Evolutionary conservation across 2,113 vertebrate genomes (phyloP).

Genomic region (Phasianus colchicus): DNA sequence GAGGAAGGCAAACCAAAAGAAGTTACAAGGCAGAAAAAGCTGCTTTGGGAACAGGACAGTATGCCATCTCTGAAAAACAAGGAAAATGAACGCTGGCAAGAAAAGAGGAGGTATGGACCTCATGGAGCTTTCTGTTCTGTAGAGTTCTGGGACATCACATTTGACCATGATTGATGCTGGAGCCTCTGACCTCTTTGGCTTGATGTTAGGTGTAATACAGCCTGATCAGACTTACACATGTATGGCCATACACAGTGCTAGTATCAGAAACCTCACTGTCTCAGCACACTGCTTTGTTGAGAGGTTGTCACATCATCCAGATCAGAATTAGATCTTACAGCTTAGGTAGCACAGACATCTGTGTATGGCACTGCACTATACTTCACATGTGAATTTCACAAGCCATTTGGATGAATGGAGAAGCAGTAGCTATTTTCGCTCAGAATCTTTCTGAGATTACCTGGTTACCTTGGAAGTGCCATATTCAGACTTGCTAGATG

Average conservation of each 20-base stretch:
- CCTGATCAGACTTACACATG: fast-evolving
- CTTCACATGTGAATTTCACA: neutral
- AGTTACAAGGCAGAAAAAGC: constrained; percentile 71
- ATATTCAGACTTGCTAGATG: neutral
- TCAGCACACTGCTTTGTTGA: neutral
- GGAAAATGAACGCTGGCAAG: constrained; percentile 47
- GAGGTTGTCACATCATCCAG: neutral
- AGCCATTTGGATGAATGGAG: neutral
- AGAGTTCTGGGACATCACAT: neutral
- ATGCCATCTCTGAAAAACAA: constrained; percentile 36
- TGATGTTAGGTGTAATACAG: neutral
- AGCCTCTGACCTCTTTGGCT: neutral
- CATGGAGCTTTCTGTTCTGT: neutral
- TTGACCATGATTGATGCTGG: neutral
- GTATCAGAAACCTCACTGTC: neutral
- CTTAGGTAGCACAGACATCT: neutral
- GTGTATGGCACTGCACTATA: neutral
- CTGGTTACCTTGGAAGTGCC: neutral
- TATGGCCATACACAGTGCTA: neutral
- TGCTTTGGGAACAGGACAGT: constrained; percentile 44
- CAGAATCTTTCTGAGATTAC: neutral
- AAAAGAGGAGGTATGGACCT: constrained; percentile 62
- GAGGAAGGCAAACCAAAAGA: constrained; percentile 73
- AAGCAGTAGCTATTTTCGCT: neutral
- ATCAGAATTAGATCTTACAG: neutral